These are phyloP conservation scores for Irena cyanogastra DNA, from an alignment of 2,113 vertebrate genomes.

Conservation along the genomic window DNA sequence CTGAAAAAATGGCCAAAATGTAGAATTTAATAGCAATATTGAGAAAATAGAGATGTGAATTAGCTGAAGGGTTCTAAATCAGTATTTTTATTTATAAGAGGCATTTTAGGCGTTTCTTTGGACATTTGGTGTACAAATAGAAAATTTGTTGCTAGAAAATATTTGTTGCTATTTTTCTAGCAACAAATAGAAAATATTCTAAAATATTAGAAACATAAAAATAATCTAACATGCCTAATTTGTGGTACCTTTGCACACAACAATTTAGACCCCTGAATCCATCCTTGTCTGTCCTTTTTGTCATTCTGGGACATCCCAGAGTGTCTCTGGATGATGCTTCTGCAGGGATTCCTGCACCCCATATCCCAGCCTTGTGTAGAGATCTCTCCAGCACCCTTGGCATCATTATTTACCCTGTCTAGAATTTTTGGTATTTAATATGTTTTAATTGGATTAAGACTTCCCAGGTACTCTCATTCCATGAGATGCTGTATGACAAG, in stretches of 20 bases:
- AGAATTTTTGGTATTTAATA: neutral
- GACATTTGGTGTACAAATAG: neutral
- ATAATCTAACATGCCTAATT: rapidly evolving
- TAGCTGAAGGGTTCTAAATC: neutral
- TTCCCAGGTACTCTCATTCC: neutral
- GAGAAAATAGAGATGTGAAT: neutral
- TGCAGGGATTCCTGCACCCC: neutral
- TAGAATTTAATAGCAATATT: neutral
- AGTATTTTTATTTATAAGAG: neutral
- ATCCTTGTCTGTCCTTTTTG: neutral
- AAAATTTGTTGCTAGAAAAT: neutral
- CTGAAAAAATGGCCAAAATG: neutral
- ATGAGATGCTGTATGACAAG: neutral
- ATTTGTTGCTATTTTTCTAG: no score
- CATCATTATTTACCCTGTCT: no score
- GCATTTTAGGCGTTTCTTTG: neutral
- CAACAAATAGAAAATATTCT: neutral
- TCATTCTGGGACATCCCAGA: neutral
- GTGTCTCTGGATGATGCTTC: neutral
- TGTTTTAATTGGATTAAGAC: neutral
- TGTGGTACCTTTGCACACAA: neutral
- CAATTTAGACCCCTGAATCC: neutral
- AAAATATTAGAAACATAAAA: neutral
- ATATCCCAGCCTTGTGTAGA: neutral
- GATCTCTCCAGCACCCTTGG: neutral